Conservation (phyloP, 64 coral and sea anemone species). For the Cladopsammia gracilis region DNA sequence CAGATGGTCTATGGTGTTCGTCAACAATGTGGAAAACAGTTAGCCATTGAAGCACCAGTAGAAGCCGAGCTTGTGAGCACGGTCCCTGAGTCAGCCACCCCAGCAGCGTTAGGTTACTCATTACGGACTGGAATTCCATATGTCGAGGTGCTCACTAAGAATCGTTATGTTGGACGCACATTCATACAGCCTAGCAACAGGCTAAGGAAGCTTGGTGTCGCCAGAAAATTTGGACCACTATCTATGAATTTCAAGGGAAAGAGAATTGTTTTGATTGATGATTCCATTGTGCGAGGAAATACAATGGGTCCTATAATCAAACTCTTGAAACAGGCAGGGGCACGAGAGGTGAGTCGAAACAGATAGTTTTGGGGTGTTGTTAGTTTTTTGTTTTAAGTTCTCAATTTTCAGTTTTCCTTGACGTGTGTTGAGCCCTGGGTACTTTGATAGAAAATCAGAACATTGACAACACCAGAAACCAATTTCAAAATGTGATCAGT, state of each 20-base stretch:
- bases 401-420: too few species aligned
- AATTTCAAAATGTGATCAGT: too few species aligned
- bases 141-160: conserved; percentile 96
- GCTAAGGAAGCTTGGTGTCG: conserved; percentile 90
- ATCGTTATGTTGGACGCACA: conserved; percentile 98
- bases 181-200: conserved; percentile 94
- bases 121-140: conserved; percentile 85
- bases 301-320: conserved; percentile 96
- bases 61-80: conserved; percentile 98
- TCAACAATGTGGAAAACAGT: conserved; percentile 84
- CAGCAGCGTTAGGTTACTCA: conserved; percentile 90
- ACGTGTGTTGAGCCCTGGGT: too few species aligned
- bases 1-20: conserved; percentile 97
- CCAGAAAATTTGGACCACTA: conserved; percentile 96
- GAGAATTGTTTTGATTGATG: conserved; percentile 93
- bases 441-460: too few species aligned
- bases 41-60: conserved; percentile 89
- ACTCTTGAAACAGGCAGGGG: conserved; percentile 90
- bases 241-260: conserved; percentile 93
- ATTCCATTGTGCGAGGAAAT: conserved; percentile 98
- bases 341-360: conserved; percentile 70
- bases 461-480: too few species aligned
- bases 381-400: too few species aligned
- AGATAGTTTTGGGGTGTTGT: background rate
- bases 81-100: conserved; percentile 95